Evolutionary conservation across 1,140 invertebrate genomes (phyloP).

Genomic region (Drosophila oshimai): DNA sequence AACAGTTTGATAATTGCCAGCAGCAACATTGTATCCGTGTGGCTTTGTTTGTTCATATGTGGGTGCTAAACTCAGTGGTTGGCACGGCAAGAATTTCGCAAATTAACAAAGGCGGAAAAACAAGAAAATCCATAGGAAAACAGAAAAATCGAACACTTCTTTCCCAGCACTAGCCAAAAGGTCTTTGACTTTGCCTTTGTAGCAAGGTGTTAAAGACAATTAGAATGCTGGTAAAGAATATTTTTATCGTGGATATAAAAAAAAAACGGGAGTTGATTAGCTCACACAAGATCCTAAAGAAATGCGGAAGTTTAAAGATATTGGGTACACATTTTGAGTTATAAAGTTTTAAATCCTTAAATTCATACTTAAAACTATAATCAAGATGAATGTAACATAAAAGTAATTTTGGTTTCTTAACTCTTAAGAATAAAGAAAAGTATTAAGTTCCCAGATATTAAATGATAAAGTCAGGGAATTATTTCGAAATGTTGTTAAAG

Average conservation of each 20-base stretch:
- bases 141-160: conserved; percentile 7
- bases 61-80: conserved; percentile 58
- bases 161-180: conserved; percentile 39
- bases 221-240: conserved; percentile 20
- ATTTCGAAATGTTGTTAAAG: background rate
- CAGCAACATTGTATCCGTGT: conserved; percentile 22
- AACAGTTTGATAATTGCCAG: conserved; percentile 43
- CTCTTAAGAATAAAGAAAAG: background rate
- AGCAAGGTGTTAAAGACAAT: conserved; percentile 44
- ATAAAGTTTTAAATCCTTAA: too few relatives aligned
- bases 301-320: background rate
- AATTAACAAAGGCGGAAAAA: conserved; percentile 53
- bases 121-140: conserved; percentile 38
- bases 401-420: background rate
- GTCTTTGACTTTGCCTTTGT: conserved; percentile 37
- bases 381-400: too few relatives aligned
- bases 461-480: background rate
- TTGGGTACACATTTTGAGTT: too few relatives aligned
- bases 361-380: too few relatives aligned
- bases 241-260: conserved; percentile 19
- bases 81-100: conserved; percentile 64
- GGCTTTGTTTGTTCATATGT: conserved; percentile 34
- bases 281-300: background rate
- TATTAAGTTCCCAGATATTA: background rate
- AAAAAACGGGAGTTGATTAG: background rate